Evolutionary conservation across 2,113 vertebrate genomes (phyloP), one percentile per base, ranked within the genome.

Genomic region (Saguinus midas): DNA sequence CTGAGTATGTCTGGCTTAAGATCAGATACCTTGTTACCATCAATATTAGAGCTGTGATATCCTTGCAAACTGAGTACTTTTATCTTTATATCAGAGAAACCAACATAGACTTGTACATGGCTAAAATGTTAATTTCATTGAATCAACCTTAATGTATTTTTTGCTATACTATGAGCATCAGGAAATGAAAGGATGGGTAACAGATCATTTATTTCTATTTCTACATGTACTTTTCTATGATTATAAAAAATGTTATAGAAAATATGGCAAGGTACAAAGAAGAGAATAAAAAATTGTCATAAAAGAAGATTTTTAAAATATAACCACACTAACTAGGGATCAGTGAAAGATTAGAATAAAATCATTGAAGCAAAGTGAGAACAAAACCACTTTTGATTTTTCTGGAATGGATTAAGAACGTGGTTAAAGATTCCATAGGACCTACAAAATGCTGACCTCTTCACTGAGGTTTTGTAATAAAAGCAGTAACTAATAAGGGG

Each of bases 111-210:
- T 7, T 94, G 64, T 23, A 83, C 16, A 50, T 66, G 21, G 18
- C 61, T 94, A 70, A 95, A 91, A 87, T 87, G 87, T 12, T 78
- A 78, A 27, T 89, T 95, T 90, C 50, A 83, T 9, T 83, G 27
- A 95, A 90, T 92, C 90, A 57, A 94, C 48, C 86, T 75, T 86
- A 48, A 58, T 50, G 18, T 90, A 72, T n/a, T n/a, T 96, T 93
- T 96, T 32, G 35, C 3, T 68, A 6, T 96, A 68, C 4, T 94
- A 17, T 87, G 17, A 35, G 58, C 3, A 80, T 90, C 76, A 73
- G 78, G 58, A 90, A 86, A 61, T 91, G 9, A 64, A 94, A 75
- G 4, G 27, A 75, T 70, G 43, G 21, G 10, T 68, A 48, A 73
- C 14, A 50, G 9, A 66, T 11, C n/a, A 37, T 68, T 82, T 86